Conservation (phyloP, 2,113 vertebrate species). For the Mormyrus iriodes region DNA sequence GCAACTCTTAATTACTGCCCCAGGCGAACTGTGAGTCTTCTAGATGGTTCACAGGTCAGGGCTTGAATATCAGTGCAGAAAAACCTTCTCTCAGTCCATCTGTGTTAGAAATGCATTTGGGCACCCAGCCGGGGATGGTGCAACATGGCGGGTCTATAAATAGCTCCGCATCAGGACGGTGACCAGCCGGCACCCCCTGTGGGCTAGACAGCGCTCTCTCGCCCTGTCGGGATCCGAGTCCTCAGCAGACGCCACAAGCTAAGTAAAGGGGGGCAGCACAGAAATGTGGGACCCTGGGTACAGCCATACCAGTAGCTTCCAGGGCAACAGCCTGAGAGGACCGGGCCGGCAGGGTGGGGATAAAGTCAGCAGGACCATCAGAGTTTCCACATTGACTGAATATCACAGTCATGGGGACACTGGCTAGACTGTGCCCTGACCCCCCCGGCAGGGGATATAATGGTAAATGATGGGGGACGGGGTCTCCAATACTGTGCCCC, state of each 20-base stretch:
- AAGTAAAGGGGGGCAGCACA: neutral
- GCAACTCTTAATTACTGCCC: neutral
- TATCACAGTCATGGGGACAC: neutral
- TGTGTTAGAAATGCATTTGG: neutral
- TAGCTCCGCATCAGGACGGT: neutral
- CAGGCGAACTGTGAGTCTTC: neutral
- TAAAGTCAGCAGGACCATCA: neutral
- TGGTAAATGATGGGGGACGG: neutral
- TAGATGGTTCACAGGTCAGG: neutral
- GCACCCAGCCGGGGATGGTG: neutral
- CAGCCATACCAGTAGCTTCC: neutral
- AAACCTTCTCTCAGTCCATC: neutral
- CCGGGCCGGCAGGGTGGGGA: neutral
- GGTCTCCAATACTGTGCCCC: neutral
- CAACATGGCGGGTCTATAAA: neutral
- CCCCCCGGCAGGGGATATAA: no score
- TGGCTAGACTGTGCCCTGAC: neutral
- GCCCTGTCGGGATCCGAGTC: neutral
- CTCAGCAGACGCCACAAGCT: neutral
- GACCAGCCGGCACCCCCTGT: neutral
- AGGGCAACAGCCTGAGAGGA: neutral
- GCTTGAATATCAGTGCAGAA: neutral
- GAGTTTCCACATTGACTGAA: neutral
- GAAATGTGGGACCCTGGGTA: neutral
- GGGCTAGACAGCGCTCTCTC: neutral